Evolutionary conservation across 1,140 invertebrate genomes (phyloP), one percentile per base, ranked within the genome.

Genomic region (Drosophila bocqueti): DNA sequence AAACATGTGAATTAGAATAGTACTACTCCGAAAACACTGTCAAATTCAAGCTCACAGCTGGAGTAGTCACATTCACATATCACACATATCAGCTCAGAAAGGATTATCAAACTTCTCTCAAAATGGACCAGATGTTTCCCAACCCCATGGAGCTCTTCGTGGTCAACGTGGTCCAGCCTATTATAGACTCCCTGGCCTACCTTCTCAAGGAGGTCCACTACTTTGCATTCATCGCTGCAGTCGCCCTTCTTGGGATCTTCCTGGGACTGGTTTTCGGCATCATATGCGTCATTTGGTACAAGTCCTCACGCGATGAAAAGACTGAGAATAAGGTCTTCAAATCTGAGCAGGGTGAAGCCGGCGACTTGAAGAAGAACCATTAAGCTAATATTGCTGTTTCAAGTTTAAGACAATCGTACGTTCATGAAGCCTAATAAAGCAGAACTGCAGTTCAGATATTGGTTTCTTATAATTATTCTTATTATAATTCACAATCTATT

Each of bases 81-180:
- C 26, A 11, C 3, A n/a, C 21, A 36, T 24, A 18, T 55, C 9
- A 11, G 6, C 4, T 15, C 10, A 13, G 8, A 13, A 13, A 0
- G 16, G 4, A 5, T 10, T 38, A 16, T 38, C 21, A 21, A n/a
- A n/a, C 34, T 24, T 55, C 13, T 55, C 4, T 10, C 34, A 38
- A 21, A 8, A 57, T 57, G 54, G 24, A 0, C 15, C 2, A 24
- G 0, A 54, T 86, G 69, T 47, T 85, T 49, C 36, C 60, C 18
- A 86, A 86, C 57, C 83, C 83, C 0, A 86, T 85, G 21, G 79
- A 86, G 67, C n/a, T 71, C 11, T 21, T 75, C 47, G 78, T 69
- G 18, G 40, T 38, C 34, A 31, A 63, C 13, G 5, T 62, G 18
- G 66, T 66, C 24, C 83, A 86, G 21, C 83, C 79, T 2, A 40